Evolutionary conservation across 1,140 invertebrate species (phyloP).

Genomic region (Tetragnatha versicolor): DNA sequence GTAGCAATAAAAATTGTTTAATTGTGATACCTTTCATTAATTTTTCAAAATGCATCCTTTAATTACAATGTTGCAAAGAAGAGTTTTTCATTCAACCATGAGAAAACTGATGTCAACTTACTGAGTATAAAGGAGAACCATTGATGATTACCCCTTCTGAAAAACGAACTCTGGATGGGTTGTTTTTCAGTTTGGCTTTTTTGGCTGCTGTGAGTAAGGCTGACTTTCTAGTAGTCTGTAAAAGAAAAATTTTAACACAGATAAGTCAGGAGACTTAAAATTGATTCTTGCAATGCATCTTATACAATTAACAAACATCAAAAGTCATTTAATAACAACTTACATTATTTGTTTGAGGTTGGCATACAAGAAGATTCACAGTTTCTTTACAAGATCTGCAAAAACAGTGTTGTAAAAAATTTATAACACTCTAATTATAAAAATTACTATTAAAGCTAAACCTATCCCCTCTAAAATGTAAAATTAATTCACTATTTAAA

Average conservation of each 20-base stretch:
- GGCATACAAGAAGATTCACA: constrained; percentile 82
- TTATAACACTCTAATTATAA: not conserved
- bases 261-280: no score
- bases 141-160: constrained; percentile 88
- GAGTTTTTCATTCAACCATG: not conserved
- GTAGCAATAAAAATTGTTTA: no score
- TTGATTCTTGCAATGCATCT: no score
- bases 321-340: no score
- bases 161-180: constrained; percentile 86
- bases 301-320: no score
- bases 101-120: not conserved
- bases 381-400: constrained; percentile 75
- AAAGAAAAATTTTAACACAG: constrained; percentile 41
- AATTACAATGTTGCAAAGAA: no score
- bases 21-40: no score
- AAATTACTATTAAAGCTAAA: not conserved
- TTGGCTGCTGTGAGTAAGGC: constrained; percentile 86
- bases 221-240: constrained; percentile 75
- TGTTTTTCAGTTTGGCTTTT: constrained; percentile 78
- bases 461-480: not conserved
- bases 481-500: not conserved
- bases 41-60: no score
- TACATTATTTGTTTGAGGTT: constrained; percentile 77
- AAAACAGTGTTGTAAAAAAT: not conserved
- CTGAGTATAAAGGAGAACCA: constrained; percentile 69